These are phyloP conservation scores for Helogale parvula DNA, from an alignment of 2,113 vertebrate genomes.

Conservation along the genomic window DNA sequence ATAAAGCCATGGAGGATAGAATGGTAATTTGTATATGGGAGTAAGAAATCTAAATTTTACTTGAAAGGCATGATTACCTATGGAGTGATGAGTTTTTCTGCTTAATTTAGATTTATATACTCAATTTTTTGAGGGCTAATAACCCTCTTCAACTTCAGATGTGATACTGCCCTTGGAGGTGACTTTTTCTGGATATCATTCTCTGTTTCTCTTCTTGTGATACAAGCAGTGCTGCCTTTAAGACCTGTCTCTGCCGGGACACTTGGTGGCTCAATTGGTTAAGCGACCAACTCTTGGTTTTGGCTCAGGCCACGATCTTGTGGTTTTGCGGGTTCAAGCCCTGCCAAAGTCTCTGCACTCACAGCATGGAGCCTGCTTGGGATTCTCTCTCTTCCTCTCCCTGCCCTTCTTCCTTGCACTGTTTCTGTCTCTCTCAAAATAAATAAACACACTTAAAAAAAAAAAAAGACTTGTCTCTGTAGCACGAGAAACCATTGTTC, in stretches of 20 bases:
- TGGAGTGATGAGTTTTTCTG: neutral
- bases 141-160: neutral
- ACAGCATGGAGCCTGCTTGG: no score
- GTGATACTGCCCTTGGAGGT: neutral
- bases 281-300: no score
- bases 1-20: neutral
- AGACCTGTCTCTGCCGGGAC: neutral
- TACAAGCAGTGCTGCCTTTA: neutral
- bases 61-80: neutral
- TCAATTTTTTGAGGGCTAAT: neutral
- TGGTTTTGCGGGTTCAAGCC: no score
- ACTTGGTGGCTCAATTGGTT: no score
- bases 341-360: no score
- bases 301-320: no score
- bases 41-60: neutral
- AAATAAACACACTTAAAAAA: no score
- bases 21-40: neutral
- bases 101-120: neutral
- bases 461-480: neutral
- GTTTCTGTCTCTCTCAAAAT: no score
- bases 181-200: neutral
- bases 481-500: neutral
- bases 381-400: no score
- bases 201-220: neutral
- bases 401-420: no score